These are phyloP conservation scores for Linnaemya tessellans DNA, from an alignment of 2,888 invertebrate species.

Conservation along the genomic window DNA sequence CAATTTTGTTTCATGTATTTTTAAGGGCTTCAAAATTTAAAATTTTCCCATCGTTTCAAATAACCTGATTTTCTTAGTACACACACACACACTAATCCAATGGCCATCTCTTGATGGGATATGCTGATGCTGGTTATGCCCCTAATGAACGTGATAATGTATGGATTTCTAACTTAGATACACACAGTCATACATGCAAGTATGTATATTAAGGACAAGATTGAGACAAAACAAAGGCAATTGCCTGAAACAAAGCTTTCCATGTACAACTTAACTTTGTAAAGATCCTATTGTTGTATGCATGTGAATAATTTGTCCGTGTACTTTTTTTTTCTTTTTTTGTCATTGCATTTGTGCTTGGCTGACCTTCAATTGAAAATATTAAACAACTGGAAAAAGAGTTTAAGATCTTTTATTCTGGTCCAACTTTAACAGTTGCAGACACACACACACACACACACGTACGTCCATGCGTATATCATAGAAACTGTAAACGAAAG, in stretches of 20 bases:
- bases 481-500: background rate
- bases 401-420: constrained; percentile 45
- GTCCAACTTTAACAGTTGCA: constrained; percentile 27
- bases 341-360: constrained; percentile 77
- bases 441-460: background rate
- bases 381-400: constrained; percentile 58
- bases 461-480: background rate
- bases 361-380: constrained; percentile 77
- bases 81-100: too few relatives aligned
- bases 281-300: constrained; percentile 50
- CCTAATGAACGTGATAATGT: constrained; percentile 1
- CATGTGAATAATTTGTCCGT: constrained; percentile 1
- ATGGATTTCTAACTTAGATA: background rate
- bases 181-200: background rate
- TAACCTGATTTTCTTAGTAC: too few relatives aligned
- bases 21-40: too few relatives aligned
- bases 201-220: background rate
- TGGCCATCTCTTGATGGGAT: too few relatives aligned
- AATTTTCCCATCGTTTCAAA: too few relatives aligned
- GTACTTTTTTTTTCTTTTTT: constrained; percentile 32
- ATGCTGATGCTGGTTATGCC: too few relatives aligned
- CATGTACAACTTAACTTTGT: constrained; percentile 15
- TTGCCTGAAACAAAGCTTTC: constrained; percentile 20
- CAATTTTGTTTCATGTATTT: too few relatives aligned
- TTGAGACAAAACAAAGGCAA: background rate